These are phyloP conservation scores for Andinoacara biseriatus DNA, from an alignment of 2,113 vertebrate species.

Conservation along the genomic window DNA sequence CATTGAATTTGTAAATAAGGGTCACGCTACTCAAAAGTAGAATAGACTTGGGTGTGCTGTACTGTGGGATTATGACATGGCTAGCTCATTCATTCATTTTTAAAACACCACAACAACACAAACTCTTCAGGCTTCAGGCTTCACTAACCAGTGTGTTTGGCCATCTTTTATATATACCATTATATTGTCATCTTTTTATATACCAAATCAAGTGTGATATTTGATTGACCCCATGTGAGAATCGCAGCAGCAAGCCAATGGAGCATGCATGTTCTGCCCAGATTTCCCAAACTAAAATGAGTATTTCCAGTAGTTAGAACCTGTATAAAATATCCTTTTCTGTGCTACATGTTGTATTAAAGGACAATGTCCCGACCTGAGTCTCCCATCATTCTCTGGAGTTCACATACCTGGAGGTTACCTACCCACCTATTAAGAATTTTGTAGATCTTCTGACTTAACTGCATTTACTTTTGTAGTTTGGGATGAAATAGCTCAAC, in stretches of 20 bases:
- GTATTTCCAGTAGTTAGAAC: neutral
- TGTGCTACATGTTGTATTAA: too few relatives aligned
- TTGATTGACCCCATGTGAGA: too few relatives aligned
- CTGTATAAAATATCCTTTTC: neutral
- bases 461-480: neutral
- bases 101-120: neutral
- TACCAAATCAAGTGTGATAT: too few relatives aligned
- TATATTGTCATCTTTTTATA: too few relatives aligned
- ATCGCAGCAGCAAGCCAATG: too few relatives aligned
- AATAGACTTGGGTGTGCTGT: neutral
- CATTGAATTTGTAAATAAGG: too few relatives aligned
- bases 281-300: neutral
- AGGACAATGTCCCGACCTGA: too few relatives aligned
- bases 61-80: neutral
- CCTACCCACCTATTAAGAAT: neutral
- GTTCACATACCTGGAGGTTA: too few relatives aligned
- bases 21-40: neutral
- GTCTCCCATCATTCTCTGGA: too few relatives aligned
- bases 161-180: neutral
- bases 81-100: rapidly evolving
- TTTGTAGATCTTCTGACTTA: neutral
- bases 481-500: neutral
- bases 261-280: neutral
- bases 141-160: neutral
- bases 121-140: neutral